Percentiles rank a stretch among this genome's conserved stretches.
Evolutionary conservation across 2,888 invertebrate species (phyloP).

Genomic region (Stenodera caucasica): DNA sequence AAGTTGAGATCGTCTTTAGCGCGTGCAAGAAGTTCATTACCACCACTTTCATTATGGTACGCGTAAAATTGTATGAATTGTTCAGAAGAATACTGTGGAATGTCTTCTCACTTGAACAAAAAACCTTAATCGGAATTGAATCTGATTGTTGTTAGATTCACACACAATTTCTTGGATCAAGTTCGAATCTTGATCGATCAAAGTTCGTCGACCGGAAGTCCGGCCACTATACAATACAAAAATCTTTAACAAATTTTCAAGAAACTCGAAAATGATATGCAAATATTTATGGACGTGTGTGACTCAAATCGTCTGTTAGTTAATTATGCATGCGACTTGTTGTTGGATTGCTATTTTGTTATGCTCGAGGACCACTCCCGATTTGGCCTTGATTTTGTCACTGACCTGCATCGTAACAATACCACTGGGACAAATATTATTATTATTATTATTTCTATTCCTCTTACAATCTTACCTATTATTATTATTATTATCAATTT

Average conservation of each 20-base stretch:
- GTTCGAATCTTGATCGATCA: conserved; percentile 4
- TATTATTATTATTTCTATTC: too few relatives aligned
- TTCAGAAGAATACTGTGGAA: conserved; percentile 20
- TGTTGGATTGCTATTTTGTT: conserved; percentile 30
- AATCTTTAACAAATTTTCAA: not conserved
- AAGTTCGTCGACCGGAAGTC: conserved; percentile 13
- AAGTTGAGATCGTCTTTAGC: conserved; percentile 31
- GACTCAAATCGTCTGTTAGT: conserved; percentile 13
- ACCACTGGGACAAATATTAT: conserved; percentile 17
- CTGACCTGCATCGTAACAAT: conserved; percentile 22
- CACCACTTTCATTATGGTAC: conserved; percentile 39
- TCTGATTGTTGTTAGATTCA: too few relatives aligned
- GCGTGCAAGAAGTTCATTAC: conserved; percentile 42
- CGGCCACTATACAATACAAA: not conserved
- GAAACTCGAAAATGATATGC: conserved; percentile 15
- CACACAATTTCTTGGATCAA: not conserved
- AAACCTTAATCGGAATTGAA: too few relatives aligned
- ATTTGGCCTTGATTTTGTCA: conserved; percentile 32
- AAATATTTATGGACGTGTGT: conserved; percentile 11
- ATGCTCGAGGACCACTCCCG: conserved; percentile 41
- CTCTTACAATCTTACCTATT: too few relatives aligned
- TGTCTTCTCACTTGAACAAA: conserved; percentile 13
- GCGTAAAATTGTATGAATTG: conserved; percentile 26
- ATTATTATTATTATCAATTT: conserved; percentile 50
- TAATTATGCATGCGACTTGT: conserved; percentile 20